Evolutionary conservation across 2,113 vertebrate genomes (phyloP).

Genomic region (Nothoprocta pentlandii): DNA sequence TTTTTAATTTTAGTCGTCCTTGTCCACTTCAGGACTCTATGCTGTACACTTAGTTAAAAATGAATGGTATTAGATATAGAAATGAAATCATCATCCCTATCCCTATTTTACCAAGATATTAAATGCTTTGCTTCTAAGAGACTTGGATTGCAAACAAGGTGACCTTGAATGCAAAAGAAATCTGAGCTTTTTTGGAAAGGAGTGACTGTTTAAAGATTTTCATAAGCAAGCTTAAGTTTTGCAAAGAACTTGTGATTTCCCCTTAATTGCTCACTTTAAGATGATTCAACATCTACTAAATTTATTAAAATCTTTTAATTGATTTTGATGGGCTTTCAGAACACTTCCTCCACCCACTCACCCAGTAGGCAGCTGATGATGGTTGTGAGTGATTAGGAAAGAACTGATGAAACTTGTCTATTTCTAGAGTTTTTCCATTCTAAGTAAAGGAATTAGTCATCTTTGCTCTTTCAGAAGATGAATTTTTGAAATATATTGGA

Average conservation of each 20-base stretch:
- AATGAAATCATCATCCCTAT: background rate
- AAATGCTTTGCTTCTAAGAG: background rate
- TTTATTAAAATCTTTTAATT: background rate
- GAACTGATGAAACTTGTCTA: background rate
- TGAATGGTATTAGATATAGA: background rate
- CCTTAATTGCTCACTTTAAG: background rate
- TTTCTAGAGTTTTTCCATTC: background rate
- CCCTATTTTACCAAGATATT: background rate
- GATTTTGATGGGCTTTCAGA: conserved; percentile 11
- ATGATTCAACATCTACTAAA: background rate
- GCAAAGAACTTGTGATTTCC: background rate
- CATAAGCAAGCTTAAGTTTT: background rate
- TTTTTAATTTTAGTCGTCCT: background rate
- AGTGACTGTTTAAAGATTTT: background rate
- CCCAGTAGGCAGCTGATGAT: background rate
- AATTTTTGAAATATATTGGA: background rate
- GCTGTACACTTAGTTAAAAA: background rate
- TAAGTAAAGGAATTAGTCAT: background rate
- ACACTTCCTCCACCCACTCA: background rate
- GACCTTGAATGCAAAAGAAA: background rate
- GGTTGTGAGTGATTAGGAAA: conserved; percentile 14
- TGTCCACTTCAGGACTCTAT: background rate
- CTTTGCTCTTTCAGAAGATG: background rate
- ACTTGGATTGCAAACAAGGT: background rate
- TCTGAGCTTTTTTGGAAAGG: background rate